phyloP scores from a whole-genome alignment of 1,140 invertebrate genomes.

The Elymnias hypermnestra region DNA sequence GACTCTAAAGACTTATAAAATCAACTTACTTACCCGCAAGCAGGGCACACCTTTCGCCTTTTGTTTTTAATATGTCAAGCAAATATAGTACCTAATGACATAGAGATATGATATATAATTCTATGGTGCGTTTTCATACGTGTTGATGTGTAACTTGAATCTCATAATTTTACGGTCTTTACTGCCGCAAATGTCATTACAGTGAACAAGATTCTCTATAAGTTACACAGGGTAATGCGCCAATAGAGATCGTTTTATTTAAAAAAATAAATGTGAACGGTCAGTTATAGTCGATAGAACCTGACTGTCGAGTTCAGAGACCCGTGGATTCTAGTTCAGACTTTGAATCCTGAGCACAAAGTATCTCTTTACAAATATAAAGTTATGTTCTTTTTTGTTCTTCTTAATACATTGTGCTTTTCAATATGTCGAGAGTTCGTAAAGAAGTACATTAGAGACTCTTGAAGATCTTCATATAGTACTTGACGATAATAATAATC shows the following conservation, averaged over 20 bases:
- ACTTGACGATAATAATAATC: too few relatives aligned
- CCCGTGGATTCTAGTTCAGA: too few relatives aligned
- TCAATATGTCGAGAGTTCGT: too few relatives aligned
- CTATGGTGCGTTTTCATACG: not conserved
- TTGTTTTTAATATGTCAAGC: not conserved
- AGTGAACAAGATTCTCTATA: conserved; percentile 2
- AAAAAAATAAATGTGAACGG: too few relatives aligned
- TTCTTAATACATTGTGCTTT: too few relatives aligned
- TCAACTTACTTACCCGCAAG: conserved; percentile 8
- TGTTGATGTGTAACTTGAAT: conserved; percentile 5
- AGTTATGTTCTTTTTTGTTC: too few relatives aligned
- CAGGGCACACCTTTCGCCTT: not conserved
- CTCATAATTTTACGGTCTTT: conserved; percentile 15
- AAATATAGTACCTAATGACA: not conserved
- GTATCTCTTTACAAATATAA: too few relatives aligned
- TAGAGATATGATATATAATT: not conserved
- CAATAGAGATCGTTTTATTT: not conserved
- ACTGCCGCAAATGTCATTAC: conserved; percentile 15
- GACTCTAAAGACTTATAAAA: conserved; percentile 16
- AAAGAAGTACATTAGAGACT: too few relatives aligned
- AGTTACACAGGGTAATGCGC: not conserved
- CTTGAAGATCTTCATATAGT: too few relatives aligned
- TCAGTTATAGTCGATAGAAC: too few relatives aligned
- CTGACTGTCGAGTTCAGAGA: too few relatives aligned
- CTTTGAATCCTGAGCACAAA: too few relatives aligned